A percentile compares a stretch with the other conserved stretches of the same genome.
phyloP scores from a whole-genome alignment of 2,888 invertebrate species.

The Acanthosoma haemorrhoidale region DNA sequence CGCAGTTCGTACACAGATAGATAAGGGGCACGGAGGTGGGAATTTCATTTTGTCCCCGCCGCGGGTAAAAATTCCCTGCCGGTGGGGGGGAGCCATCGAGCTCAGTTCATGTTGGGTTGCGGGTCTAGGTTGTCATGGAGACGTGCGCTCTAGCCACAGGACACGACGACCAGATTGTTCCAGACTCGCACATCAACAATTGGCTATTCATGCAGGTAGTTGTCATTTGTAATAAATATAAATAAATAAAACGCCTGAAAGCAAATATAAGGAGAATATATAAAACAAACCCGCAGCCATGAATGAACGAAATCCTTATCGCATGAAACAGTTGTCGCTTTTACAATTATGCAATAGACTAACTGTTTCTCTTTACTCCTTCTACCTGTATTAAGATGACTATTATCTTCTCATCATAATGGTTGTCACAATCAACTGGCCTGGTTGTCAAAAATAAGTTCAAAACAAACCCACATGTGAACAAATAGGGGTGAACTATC shows the following conservation, averaged over 20 bases:
- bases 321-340: too few relatives aligned
- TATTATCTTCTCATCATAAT: too few relatives aligned
- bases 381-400: too few relatives aligned
- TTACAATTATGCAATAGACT: too few relatives aligned
- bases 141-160: constrained; percentile 25
- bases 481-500: too few relatives aligned
- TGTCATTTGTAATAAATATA: not conserved
- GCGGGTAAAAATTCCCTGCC: constrained; percentile 25
- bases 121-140: constrained; percentile 22
- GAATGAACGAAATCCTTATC: too few relatives aligned
- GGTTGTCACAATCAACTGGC: too few relatives aligned
- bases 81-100: not conserved
- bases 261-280: too few relatives aligned
- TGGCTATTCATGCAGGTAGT: constrained; percentile 31
- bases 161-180: constrained; percentile 32
- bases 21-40: not conserved
- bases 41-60: constrained; percentile 10
- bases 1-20: not conserved
- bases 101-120: constrained; percentile 26
- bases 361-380: too few relatives aligned
- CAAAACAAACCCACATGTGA: too few relatives aligned
- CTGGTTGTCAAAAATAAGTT: too few relatives aligned
- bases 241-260: not conserved
- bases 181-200: constrained; percentile 23
- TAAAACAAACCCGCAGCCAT: too few relatives aligned